Evolutionary conservation across 2,797 vertebrate genomes (phyloP).

Genomic region (Smutsia temminckii): DNA sequence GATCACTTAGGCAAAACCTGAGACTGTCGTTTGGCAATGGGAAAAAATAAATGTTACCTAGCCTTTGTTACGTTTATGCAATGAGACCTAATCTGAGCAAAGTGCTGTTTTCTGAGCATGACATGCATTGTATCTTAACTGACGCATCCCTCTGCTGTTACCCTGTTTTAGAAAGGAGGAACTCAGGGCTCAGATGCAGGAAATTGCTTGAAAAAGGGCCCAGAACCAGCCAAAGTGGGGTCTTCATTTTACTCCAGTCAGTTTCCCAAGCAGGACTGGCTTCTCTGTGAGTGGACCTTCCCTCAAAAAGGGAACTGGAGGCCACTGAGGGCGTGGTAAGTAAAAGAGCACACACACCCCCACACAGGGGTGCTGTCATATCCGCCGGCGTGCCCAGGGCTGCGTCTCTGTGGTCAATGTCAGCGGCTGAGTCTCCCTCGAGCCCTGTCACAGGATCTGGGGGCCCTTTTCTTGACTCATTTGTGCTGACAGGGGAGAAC

Average conservation of each 20-base stretch:
- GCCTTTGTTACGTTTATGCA: neutral
- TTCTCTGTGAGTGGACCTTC: neutral
- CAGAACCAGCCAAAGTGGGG: no score
- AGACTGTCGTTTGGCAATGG: neutral
- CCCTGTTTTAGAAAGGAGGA: neutral
- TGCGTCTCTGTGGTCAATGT: rapidly evolving
- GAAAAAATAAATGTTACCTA: neutral
- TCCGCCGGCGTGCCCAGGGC: no score
- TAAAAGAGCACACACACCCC: neutral
- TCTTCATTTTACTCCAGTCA: neutral
- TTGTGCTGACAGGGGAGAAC: no score
- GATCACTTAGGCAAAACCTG: neutral
- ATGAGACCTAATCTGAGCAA: neutral
- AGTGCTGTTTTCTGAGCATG: neutral
- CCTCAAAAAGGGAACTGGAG: neutral
- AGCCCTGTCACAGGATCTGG: neutral
- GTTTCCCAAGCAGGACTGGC: neutral
- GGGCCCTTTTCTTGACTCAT: neutral
- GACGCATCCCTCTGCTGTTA: neutral
- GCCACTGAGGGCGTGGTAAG: neutral
- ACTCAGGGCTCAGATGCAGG: neutral
- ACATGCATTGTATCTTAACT: neutral
- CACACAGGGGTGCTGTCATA: rapidly evolving
- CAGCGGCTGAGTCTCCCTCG: neutral
- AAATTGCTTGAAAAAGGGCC: neutral